Base-by-base conservation (phyloP, 2,797 vertebrate genomes). In the Acrossocheilus wenchowensis region DNA sequence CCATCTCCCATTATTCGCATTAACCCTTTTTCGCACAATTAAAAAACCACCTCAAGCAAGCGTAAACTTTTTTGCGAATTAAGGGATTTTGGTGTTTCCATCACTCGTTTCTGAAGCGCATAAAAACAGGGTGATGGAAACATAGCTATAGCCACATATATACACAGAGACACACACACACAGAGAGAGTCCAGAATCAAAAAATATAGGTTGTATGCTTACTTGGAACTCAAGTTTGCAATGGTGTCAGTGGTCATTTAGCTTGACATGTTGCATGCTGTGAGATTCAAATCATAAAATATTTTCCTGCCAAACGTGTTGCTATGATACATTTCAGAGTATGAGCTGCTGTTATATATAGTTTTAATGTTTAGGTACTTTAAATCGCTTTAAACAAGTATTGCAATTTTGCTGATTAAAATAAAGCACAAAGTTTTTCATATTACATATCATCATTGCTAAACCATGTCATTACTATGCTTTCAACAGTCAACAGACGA, bases 371-470 rank as follows among this genome's bases (percentile, higher is more conserved):
- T 54, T n/a, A n/a, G 6, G 14, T 41, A n/a, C n/a, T 41, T 78
- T 39, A n/a, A 60, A 78, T 14, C 7, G 30, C 19, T 36, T 54
- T 77, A 36, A 77, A 12, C 19, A 54, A 34, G 30, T 75, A 36
- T 77, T 54, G 8, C 48, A 39, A 14, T 81, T 52, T 72, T 39
- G 39, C 80, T 52, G 60, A 26, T 72, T 60, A 69, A 89, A 82
- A 78, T 81, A 72, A 69, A 66, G 72, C 23, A 79, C 54, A 30
- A 15, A 43, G 77, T 23, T 62, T 74, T 34, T 75, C 34, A 68
- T 62, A 85, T 68, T 78, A 21, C 39, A 15, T 48, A 82, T 68
- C 72, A 68, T 89, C 77, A 66, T 77, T 81, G 77, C 78, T 73
- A 60, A 87, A 82, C 62, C 64, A n/a, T 41, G 6, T 36, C 14